phyloP scores from a whole-genome alignment of 2,113 vertebrate species.

The Labrus mixtus region DNA sequence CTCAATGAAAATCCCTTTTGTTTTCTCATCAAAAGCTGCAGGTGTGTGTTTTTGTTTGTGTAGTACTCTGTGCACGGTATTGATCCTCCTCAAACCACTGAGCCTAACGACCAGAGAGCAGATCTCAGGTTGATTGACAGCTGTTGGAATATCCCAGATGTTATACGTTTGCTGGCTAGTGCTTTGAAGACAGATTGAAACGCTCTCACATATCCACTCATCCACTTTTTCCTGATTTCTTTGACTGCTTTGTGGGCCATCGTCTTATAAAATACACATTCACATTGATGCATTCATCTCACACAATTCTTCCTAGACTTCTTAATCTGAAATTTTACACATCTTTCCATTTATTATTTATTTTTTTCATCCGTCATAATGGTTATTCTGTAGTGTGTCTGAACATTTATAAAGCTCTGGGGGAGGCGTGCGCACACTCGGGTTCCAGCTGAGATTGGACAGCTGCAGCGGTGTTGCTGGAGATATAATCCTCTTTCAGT shows the following conservation, averaged over 20 bases:
- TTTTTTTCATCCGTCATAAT: background rate
- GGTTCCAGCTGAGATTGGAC: constrained; percentile 48
- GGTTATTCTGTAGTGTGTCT: constrained; percentile 14
- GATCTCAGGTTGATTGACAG: constrained; percentile 49
- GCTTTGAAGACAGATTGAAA: constrained; percentile 15
- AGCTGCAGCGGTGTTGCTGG: constrained; percentile 39
- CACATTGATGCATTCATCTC: background rate
- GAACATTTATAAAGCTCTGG: constrained; percentile 14
- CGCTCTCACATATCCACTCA: background rate
- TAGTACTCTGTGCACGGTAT: background rate
- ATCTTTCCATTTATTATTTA: constrained; percentile 3
- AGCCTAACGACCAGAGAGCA: constrained; percentile 33
- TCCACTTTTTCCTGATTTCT: background rate
- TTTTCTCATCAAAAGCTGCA: constrained; percentile 16
- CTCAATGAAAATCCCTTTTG: constrained; percentile 5
- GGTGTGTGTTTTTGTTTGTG: constrained; percentile 4
- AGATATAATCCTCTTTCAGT: constrained; percentile 51
- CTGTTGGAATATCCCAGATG: constrained; percentile 45
- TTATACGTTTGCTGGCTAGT: background rate
- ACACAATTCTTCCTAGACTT: background rate
- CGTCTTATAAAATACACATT: background rate
- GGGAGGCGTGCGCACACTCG: constrained; percentile 18
- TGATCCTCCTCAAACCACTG: constrained; percentile 37
- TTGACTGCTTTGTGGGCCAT: background rate
- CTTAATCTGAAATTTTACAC: constrained; percentile 26